Evolutionary conservation across 2,888 invertebrate genomes (phyloP).

Genomic region (Amphimallon solstitiale): DNA sequence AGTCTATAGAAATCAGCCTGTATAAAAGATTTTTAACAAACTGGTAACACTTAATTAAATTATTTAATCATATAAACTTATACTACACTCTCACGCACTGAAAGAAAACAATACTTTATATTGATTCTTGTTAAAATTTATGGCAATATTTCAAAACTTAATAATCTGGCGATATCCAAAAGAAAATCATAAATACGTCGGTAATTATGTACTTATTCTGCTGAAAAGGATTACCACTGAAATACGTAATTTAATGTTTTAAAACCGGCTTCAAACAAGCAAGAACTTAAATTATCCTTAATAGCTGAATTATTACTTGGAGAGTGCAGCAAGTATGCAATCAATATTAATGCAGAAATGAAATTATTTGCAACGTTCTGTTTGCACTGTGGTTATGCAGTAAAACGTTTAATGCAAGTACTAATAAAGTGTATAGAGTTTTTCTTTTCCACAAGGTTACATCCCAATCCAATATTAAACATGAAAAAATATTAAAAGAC

Average conservation of each 20-base stretch:
- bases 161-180: neutral
- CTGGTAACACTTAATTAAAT: no score
- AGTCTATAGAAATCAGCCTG: no score
- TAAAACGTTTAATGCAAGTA: neutral
- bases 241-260: neutral
- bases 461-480: neutral
- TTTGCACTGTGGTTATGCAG: neutral
- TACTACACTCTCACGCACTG: no score
- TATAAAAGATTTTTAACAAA: no score
- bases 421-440: neutral
- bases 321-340: neutral
- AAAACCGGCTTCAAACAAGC: neutral
- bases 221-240: neutral
- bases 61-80: no score
- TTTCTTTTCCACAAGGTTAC: neutral
- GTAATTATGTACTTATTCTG: neutral
- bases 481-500: neutral
- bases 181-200: neutral
- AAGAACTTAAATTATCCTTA: slow-evolving; percentile 2
- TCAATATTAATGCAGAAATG: neutral
- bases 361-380: neutral
- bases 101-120: neutral
- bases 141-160: neutral
- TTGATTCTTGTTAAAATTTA: neutral
- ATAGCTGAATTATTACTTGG: neutral